Percentiles rank a stretch among this genome's conserved stretches.
Evolutionary conservation across 2,888 invertebrate species (phyloP).

Genomic region (Tachina grossa): DNA sequence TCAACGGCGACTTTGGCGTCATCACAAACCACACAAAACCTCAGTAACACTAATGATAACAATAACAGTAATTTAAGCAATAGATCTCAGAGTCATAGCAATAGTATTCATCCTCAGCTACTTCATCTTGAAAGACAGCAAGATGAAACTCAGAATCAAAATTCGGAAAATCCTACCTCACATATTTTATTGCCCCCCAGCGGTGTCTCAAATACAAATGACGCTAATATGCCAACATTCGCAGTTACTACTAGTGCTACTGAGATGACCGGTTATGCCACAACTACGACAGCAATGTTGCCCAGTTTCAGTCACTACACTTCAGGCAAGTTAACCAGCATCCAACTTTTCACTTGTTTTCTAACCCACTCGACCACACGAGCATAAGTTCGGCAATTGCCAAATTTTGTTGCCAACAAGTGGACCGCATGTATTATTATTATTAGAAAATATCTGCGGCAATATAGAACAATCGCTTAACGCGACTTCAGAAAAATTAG

Average conservation of each 20-base stretch:
- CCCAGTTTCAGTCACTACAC: slow-evolving; percentile 88
- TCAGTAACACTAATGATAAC: slow-evolving; percentile 75
- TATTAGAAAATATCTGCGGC: too few relatives aligned
- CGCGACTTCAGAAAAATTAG: too few relatives aligned
- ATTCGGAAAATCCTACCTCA: slow-evolving; percentile 73
- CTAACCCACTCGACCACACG: too few relatives aligned
- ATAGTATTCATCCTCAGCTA: slow-evolving; percentile 48
- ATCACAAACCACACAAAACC: slow-evolving; percentile 63
- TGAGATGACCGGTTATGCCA: slow-evolving; percentile 52
- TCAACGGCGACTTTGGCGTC: slow-evolving; percentile 58
- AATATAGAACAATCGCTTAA: too few relatives aligned
- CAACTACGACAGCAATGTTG: slow-evolving; percentile 84
- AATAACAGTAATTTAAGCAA: slow-evolving; percentile 75
- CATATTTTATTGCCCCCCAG: slow-evolving; percentile 85
- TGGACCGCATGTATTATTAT: too few relatives aligned
- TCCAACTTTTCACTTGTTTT: background rate
- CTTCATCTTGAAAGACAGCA: slow-evolving; percentile 61
- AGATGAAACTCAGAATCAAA: slow-evolving; percentile 76
- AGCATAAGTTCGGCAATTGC: too few relatives aligned
- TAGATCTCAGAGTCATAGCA: slow-evolving; percentile 61
- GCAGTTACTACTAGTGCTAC: slow-evolving; percentile 80
- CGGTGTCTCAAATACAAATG: slow-evolving; percentile 60
- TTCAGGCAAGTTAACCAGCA: slow-evolving; percentile 84
- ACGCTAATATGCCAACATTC: slow-evolving; percentile 84
- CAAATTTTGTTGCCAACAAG: too few relatives aligned